Conservation (phyloP, 1,140 invertebrate genomes). For the Metaphire vulgaris region DNA sequence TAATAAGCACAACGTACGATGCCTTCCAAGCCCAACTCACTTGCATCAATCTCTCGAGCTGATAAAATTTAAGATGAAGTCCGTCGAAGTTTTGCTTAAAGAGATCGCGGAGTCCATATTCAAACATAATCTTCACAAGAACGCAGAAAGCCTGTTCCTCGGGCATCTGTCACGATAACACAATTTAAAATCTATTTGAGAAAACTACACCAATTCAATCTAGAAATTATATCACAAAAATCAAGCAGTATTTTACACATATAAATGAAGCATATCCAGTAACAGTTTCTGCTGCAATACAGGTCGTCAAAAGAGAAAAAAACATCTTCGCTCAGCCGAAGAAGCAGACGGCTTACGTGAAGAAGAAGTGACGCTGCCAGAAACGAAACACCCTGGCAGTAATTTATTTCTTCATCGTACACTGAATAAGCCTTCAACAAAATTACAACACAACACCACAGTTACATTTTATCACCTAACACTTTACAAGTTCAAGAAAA, state of each 20-base stretch:
- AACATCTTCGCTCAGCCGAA: too few relatives aligned
- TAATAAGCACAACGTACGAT: too few relatives aligned
- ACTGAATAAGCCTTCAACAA: constrained; percentile 76
- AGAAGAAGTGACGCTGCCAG: constrained; percentile 86
- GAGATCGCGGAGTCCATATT: constrained; percentile 85
- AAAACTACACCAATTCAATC: too few relatives aligned
- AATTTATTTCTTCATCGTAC: constrained; percentile 93
- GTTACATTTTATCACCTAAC: too few relatives aligned
- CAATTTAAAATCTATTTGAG: constrained; percentile 15
- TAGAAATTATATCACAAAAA: not conserved
- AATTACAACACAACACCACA: too few relatives aligned
- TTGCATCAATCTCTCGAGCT: constrained; percentile 89
- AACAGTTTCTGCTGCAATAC: too few relatives aligned
- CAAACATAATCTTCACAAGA: constrained; percentile 92
- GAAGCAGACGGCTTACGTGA: constrained; percentile 64
- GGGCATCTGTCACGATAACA: constrained; percentile 76
- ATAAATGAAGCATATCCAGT: too few relatives aligned
- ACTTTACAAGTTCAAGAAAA: too few relatives aligned
- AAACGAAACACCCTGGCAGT: constrained; percentile 97
- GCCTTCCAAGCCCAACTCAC: too few relatives aligned
- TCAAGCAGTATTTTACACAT: too few relatives aligned
- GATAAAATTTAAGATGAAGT: constrained; percentile 88
- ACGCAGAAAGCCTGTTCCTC: constrained; percentile 99
- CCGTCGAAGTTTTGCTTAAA: constrained; percentile 95
- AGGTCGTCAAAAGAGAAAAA: too few relatives aligned